phyloP scores from a whole-genome alignment of 1,140 invertebrate genomes.

The Cephus cinctus region DNA sequence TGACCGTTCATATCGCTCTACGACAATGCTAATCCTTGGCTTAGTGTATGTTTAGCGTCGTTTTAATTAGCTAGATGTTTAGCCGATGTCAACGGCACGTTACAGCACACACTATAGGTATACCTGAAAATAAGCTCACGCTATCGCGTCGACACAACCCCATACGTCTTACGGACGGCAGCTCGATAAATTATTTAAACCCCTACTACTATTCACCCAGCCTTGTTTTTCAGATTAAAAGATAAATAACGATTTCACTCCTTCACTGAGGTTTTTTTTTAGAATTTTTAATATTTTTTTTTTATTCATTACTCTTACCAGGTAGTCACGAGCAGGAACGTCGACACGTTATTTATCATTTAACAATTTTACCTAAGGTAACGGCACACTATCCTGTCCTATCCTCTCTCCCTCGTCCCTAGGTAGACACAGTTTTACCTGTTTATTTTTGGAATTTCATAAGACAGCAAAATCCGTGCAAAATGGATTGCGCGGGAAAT shows the following conservation, averaged over 20 bases:
- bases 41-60: constrained; percentile 8
- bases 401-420: too few species aligned
- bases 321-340: too few species aligned
- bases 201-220: background rate
- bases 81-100: constrained; percentile 21
- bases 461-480: too few species aligned
- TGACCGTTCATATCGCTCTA: constrained; percentile 18
- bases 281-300: too few species aligned
- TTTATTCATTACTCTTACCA: too few species aligned
- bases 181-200: constrained; percentile 8
- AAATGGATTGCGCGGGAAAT: too few species aligned
- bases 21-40: constrained; percentile 13
- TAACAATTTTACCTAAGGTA: too few species aligned
- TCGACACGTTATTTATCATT: too few species aligned
- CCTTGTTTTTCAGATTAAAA: background rate
- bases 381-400: too few species aligned
- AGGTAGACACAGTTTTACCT: too few species aligned
- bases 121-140: constrained; percentile 5
- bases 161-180: constrained; percentile 11
- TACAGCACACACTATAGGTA: constrained; percentile 7
- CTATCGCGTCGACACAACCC: constrained; percentile 2
- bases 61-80: constrained; percentile 30
- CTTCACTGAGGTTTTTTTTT: too few species aligned
- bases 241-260: background rate
- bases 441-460: too few species aligned